Evolutionary conservation across 2,113 vertebrate genomes (phyloP).

Genomic region (Peromyscus californicus): DNA sequence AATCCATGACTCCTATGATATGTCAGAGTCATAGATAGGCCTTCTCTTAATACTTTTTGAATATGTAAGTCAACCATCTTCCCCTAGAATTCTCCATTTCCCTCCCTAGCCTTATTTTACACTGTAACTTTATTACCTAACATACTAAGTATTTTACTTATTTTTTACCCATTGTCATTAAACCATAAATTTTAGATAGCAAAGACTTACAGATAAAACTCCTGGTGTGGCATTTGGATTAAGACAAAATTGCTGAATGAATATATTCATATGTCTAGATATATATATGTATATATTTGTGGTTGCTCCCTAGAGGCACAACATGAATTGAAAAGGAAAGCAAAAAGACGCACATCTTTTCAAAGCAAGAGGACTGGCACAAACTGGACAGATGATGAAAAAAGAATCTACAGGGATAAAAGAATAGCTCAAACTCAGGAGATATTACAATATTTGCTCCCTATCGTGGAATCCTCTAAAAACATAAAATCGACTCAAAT

Average conservation of each 20-base stretch:
- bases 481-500: conserved; percentile 52
- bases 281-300: conserved; percentile 41
- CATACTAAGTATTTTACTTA: conserved; percentile 6
- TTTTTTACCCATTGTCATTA: conserved; percentile 21
- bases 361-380: conserved; percentile 62
- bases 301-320: conserved; percentile 73
- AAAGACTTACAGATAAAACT: conserved; percentile 46
- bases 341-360: conserved; percentile 59
- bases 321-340: conserved; percentile 61
- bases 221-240: conserved; percentile 8
- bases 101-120: conserved; percentile 16
- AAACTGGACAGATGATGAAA: conserved; percentile 80
- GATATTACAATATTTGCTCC: conserved; percentile 70
- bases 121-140: neutral
- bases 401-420: conserved; percentile 71
- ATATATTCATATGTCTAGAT: neutral
- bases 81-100: neutral
- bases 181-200: conserved; percentile 22
- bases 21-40: neutral
- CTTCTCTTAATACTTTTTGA: neutral
- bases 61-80: neutral
- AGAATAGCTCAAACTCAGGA: conserved; percentile 70
- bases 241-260: conserved; percentile 20
- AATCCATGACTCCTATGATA: neutral
- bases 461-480: conserved; percentile 65